These are phyloP conservation scores for Brienomyrus longianalis DNA, from an alignment of 2,113 vertebrate species.

Conservation along the genomic window DNA sequence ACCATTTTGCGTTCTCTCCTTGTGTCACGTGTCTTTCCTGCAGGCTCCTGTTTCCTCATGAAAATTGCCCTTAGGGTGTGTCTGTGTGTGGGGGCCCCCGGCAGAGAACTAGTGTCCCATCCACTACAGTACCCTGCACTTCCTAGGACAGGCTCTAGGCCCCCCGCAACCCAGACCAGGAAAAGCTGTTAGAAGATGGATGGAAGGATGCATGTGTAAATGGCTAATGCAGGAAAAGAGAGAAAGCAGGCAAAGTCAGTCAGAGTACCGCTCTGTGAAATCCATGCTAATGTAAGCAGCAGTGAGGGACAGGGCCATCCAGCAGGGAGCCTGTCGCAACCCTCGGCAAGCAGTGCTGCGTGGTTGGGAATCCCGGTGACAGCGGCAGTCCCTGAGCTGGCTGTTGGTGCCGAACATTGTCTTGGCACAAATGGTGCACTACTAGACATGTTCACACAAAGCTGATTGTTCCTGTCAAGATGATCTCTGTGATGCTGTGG, in stretches of 20 bases:
- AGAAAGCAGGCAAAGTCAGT: background rate
- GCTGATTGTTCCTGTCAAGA: background rate
- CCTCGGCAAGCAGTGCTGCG: background rate
- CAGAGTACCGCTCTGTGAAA: background rate
- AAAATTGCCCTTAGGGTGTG: background rate
- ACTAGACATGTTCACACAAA: background rate
- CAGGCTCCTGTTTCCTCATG: background rate
- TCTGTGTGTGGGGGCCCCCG: background rate
- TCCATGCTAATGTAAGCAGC: background rate
- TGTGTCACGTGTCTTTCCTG: background rate
- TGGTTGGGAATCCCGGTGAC: background rate
- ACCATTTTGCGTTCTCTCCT: background rate
- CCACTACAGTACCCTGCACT: background rate
- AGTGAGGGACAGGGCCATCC: background rate
- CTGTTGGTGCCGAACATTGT: background rate
- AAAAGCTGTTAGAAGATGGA: too few relatives aligned
- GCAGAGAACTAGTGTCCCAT: background rate
- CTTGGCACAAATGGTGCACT: background rate
- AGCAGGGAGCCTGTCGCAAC: background rate
- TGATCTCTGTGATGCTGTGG: background rate
- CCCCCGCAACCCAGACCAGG: too few relatives aligned
- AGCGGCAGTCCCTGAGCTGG: background rate
- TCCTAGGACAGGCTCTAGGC: background rate
- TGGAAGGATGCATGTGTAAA: background rate
- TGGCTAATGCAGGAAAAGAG: background rate